These are phyloP conservation scores for Neotoma lepida DNA, from an alignment of 2,113 vertebrate species.

Conservation along the genomic window DNA sequence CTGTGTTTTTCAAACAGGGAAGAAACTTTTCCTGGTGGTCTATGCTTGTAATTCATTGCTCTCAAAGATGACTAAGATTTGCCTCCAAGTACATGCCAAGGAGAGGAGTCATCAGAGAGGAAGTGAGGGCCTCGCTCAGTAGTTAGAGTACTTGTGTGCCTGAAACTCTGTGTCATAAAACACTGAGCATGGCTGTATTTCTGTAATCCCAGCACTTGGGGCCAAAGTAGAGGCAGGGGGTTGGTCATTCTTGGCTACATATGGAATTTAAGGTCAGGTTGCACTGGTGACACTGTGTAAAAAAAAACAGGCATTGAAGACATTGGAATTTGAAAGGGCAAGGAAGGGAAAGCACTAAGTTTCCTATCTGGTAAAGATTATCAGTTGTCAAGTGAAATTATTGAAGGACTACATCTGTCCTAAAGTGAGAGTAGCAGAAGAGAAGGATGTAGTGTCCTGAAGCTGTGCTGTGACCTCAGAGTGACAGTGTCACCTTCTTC, in stretches of 20 bases:
- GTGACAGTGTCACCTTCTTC: not conserved
- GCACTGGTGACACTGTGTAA: not conserved
- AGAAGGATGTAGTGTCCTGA: not conserved
- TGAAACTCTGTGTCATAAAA: not conserved
- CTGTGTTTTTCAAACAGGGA: not conserved
- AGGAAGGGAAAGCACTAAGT: not conserved
- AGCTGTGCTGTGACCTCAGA: not conserved
- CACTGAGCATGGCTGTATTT: no score
- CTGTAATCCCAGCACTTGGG: not conserved
- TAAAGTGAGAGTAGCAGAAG: not conserved
- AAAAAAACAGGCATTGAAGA: not conserved
- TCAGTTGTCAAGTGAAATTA: not conserved
- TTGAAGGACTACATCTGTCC: not conserved
- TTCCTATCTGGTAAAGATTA: not conserved
- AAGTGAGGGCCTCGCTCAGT: no score
- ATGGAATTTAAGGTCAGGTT: not conserved
- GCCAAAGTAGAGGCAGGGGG: no score
- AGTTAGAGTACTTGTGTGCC: no score
- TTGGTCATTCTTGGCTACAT: not conserved
- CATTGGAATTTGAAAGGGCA: not conserved
- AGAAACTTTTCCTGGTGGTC: not conserved
- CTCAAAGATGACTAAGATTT: not conserved
- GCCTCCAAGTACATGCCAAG: not conserved
- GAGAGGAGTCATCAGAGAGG: not conserved
- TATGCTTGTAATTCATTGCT: not conserved